phyloP scores from a whole-genome alignment of 2,888 invertebrate genomes.

The Neoaliturus tenellus region DNA sequence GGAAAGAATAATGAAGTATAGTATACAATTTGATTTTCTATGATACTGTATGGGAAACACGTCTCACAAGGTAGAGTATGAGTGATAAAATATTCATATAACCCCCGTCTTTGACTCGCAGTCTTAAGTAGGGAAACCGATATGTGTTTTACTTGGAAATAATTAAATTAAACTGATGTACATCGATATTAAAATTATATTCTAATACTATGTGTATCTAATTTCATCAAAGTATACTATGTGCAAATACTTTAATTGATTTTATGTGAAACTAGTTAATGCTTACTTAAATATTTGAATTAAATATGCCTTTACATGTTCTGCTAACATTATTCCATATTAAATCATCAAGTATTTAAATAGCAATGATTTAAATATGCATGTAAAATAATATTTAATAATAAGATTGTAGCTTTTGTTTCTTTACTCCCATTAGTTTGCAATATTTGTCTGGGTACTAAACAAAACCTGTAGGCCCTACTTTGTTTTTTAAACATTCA shows the following conservation, averaged over 20 bases:
- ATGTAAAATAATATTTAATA: no score
- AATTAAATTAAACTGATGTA: not conserved
- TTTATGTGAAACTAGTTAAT: not conserved
- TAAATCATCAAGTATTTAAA: no score
- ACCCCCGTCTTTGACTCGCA: not conserved
- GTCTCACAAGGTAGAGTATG: not conserved
- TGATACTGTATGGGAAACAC: not conserved
- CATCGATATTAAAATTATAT: not conserved
- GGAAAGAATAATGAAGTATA: not conserved
- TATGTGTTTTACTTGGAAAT: not conserved
- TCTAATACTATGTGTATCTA: not conserved
- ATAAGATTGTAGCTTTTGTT: no score
- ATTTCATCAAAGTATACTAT: no score
- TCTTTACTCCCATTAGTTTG: no score
- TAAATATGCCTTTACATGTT: no score
- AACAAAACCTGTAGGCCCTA: no score
- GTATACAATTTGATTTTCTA: not conserved
- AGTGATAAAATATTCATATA: not conserved
- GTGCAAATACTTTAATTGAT: not conserved
- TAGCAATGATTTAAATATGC: no score
- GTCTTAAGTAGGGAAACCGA: not conserved
- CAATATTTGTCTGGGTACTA: no score
- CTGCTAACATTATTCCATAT: no score
- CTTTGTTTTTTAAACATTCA: no score
- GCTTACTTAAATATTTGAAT: no score